Conservation (phyloP, 2,797 vertebrate species). For the Parotocinclus haroldoi region DNA sequence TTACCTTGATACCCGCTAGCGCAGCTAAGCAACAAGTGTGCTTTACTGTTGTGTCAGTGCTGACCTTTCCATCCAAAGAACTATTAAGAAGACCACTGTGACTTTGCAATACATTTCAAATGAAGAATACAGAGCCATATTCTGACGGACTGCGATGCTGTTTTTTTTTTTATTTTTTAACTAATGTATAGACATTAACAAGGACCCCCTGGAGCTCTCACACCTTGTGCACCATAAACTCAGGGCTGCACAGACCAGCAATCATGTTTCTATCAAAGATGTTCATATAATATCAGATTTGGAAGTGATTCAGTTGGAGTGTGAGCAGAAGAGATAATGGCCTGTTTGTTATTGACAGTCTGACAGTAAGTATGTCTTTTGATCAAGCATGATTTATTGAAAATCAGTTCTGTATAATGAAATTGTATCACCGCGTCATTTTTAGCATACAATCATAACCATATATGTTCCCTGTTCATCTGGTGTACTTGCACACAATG, state of each 20-base stretch:
- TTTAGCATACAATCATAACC: slow-evolving; percentile 1
- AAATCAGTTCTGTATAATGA: slow-evolving; percentile 24
- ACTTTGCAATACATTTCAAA: slow-evolving; percentile 19
- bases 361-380: background rate
- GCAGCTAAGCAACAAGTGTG: slow-evolving; percentile 42
- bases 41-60: slow-evolving; percentile 32
- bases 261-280: background rate
- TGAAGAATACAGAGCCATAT: slow-evolving; percentile 9
- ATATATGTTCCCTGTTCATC: background rate
- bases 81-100: slow-evolving; percentile 13
- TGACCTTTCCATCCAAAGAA: slow-evolving; percentile 26
- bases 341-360: too few relatives aligned
- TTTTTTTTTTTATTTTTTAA: too few relatives aligned
- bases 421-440: slow-evolving; percentile 4
- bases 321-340: background rate
- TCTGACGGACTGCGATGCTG: background rate
- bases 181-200: background rate
- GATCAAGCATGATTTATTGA: background rate
- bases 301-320: background rate
- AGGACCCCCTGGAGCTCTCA: background rate
- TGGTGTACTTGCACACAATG: slow-evolving; percentile 26
- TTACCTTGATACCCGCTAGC: too few relatives aligned
- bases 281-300: background rate
- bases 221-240: background rate
- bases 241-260: too few relatives aligned